Conservation (phyloP, 2,888 invertebrate genomes). For the Orchesella flavescens region DNA sequence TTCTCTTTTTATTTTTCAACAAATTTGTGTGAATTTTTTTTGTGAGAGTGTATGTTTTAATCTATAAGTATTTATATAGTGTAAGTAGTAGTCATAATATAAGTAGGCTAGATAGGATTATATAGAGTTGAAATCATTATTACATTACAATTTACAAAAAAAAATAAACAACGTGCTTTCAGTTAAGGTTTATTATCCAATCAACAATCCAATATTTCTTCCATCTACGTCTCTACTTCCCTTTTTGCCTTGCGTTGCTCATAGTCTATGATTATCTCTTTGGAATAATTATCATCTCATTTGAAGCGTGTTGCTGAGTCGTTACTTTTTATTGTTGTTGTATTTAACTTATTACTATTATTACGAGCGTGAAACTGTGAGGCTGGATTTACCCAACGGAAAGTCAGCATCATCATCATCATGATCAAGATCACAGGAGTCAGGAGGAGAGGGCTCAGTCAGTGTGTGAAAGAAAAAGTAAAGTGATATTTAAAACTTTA, state of each 20-base stretch:
- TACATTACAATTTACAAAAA: background rate
- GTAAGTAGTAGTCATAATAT: background rate
- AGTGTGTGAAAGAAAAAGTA: too few relatives aligned
- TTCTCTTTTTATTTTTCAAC: background rate
- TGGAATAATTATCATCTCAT: constrained; percentile 51
- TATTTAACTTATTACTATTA: constrained; percentile 37
- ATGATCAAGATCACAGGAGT: too few relatives aligned
- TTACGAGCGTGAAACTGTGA: constrained; percentile 32
- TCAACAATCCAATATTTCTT: background rate
- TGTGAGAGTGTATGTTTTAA: background rate
- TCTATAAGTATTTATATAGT: too few relatives aligned
- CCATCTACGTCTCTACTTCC: background rate
- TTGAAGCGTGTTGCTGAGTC: constrained; percentile 43
- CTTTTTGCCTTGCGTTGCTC: too few relatives aligned
- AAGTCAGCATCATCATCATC: too few relatives aligned
- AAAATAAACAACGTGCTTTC: constrained; percentile 37
- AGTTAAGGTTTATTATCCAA: background rate
- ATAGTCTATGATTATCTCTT: constrained; percentile 35
- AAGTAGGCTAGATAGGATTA: background rate
- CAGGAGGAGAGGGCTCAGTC: too few relatives aligned
- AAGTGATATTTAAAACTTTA: too few relatives aligned
- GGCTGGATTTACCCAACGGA: background rate
- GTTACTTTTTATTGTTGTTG: constrained; percentile 23
- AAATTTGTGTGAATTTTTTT: background rate
- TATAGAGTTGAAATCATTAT: background rate